phyloP scores from a whole-genome alignment of 2,888 invertebrate species.

The Orthosia gracilis region DNA sequence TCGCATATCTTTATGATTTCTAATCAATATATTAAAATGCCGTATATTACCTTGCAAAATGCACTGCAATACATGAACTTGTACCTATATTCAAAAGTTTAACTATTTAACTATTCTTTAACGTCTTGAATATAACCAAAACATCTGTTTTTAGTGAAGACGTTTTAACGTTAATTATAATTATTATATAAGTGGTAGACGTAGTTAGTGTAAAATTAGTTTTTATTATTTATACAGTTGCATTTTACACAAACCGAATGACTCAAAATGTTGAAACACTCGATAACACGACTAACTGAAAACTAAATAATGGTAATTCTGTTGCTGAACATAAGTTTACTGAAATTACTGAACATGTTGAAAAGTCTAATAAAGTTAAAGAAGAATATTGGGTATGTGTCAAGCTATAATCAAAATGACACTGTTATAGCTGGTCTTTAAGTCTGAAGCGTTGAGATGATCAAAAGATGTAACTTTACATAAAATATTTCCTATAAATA shows the following conservation, averaged over 20 bases:
- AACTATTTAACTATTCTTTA: background rate
- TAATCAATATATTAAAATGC: background rate
- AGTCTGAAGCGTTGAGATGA: background rate
- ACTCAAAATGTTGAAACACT: conserved; percentile 44
- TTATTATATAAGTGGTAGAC: conserved; percentile 11
- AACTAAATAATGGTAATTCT: conserved; percentile 34
- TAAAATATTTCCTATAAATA: background rate
- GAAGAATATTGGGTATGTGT: background rate
- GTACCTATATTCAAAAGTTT: background rate
- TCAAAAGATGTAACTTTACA: background rate
- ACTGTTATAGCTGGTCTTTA: background rate
- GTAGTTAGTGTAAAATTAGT: conserved; percentile 43
- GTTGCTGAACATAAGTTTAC: background rate
- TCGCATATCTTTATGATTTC: background rate
- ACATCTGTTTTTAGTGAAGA: conserved; percentile 10
- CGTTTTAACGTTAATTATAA: conserved; percentile 10
- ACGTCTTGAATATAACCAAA: background rate
- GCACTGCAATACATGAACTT: background rate
- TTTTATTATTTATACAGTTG: conserved; percentile 58
- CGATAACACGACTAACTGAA: conserved; percentile 29
- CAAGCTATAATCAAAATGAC: background rate
- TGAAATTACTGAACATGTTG: background rate
- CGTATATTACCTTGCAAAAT: background rate
- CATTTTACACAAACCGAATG: conserved; percentile 30
- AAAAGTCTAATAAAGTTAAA: background rate